Evolutionary conservation across 2,888 invertebrate genomes (phyloP).

Genomic region (Metallyticus violacea): DNA sequence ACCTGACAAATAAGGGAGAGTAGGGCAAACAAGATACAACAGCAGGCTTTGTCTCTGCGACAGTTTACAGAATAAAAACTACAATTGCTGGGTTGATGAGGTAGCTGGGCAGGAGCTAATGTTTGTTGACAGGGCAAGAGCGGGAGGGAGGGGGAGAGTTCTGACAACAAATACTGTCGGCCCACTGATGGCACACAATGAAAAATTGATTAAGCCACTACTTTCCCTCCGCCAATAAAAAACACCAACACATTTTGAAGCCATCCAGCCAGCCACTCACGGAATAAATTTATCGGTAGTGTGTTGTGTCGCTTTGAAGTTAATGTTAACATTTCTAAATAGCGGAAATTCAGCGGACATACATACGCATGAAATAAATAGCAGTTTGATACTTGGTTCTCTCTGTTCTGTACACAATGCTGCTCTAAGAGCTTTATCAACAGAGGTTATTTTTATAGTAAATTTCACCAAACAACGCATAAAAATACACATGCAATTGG

Average conservation of each 20-base stretch:
- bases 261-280: not conserved
- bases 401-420: not conserved
- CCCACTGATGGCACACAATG: not conserved
- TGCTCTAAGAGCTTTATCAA: too few species aligned
- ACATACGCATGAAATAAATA: not conserved
- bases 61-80: not conserved
- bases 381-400: not conserved
- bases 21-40: not conserved
- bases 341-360: not conserved
- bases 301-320: not conserved
- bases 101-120: not conserved
- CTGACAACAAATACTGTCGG: not conserved
- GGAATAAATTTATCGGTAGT: not conserved
- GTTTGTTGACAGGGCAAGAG: not conserved
- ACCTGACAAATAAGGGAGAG: not conserved
- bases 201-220: not conserved
- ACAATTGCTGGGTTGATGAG: not conserved
- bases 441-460: not conserved
- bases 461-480: not conserved
- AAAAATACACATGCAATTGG: not conserved
- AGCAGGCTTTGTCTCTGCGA: not conserved
- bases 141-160: not conserved
- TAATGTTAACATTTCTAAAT: not conserved
- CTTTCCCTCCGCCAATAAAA: not conserved
- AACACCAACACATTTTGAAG: not conserved